These are phyloP conservation scores for Andrena cerasifolii DNA, from an alignment of 1,140 invertebrate species.

Conservation along the genomic window DNA sequence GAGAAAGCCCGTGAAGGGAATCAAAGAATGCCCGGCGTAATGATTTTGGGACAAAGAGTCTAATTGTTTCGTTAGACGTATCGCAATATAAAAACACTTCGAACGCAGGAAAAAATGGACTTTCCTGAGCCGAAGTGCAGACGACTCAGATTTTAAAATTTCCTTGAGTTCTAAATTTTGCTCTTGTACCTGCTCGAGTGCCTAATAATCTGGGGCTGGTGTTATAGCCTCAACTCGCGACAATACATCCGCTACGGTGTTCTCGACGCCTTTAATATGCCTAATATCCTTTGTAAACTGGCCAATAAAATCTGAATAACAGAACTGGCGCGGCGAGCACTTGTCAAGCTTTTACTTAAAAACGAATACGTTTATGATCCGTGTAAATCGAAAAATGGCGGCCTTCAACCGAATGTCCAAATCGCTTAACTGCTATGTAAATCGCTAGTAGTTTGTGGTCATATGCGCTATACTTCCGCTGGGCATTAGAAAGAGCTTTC, in stretches of 20 bases:
- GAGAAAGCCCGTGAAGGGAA: background rate
- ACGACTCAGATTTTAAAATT: too few relatives aligned
- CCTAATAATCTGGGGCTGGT: background rate
- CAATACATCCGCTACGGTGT: background rate
- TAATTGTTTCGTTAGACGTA: rapidly evolving
- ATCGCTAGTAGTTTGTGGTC: constrained; percentile 1
- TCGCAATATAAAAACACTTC: too few relatives aligned
- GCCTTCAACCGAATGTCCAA: background rate
- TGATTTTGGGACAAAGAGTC: background rate
- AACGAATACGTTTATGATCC: background rate
- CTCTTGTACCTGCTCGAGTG: background rate
- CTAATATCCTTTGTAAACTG: background rate
- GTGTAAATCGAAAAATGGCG: background rate
- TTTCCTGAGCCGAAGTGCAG: background rate
- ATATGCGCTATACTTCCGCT: constrained; percentile 8
- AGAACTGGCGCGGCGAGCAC: too few relatives aligned
- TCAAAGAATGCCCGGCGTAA: background rate
- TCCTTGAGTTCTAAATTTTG: background rate
- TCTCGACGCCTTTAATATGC: background rate
- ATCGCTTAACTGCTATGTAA: constrained; percentile 2
- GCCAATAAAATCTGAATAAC: background rate
- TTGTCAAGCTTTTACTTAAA: background rate
- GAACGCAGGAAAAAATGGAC: too few relatives aligned
- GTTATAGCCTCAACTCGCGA: background rate
- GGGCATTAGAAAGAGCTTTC: too few relatives aligned